Percentiles rank a stretch among this genome's conserved stretches.
Conservation (phyloP, 2,797 vertebrate species). For the Intellagama lesueurii region DNA sequence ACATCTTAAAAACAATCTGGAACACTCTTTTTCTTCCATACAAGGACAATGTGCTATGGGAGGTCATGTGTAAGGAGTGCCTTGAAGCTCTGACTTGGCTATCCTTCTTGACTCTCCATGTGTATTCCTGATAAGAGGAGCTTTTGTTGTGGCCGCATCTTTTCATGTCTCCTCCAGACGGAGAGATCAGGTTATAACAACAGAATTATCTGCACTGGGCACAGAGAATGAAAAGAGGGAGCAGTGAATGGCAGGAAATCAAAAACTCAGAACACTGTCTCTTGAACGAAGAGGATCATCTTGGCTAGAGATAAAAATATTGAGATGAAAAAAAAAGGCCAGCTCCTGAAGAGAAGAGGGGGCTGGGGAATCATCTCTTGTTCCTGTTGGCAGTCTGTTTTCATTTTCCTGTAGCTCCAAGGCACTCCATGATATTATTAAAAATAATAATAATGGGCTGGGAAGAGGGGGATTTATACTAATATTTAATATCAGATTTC, state of each 20-base stretch:
- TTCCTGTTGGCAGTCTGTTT: constrained; percentile 16
- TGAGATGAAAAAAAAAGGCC: constrained; percentile 30
- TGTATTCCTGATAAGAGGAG: constrained; percentile 53
- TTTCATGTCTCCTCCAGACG: constrained; percentile 60
- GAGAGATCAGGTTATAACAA: constrained; percentile 69
- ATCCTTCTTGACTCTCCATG: constrained; percentile 57
- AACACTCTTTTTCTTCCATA: constrained; percentile 56
- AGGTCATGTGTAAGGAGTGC: constrained; percentile 46
- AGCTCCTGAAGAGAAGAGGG: constrained; percentile 18
- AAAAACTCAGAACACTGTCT: constrained; percentile 68
- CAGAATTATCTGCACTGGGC: constrained; percentile 67
- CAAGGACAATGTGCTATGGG: constrained; percentile 60
- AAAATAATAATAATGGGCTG: too few relatives aligned
- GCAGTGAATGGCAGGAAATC: constrained; percentile 64
- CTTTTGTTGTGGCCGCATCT: constrained; percentile 57
- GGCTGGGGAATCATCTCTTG: neutral
- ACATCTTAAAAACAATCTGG: constrained; percentile 58
- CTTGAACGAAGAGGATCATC: constrained; percentile 60
- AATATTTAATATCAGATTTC: neutral
- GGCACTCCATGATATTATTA: constrained; percentile 24
- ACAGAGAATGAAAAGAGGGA: constrained; percentile 58
- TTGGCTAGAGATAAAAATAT: constrained; percentile 52
- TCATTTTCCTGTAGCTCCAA: constrained; percentile 11
- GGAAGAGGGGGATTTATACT: too few relatives aligned
- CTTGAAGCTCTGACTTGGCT: constrained; percentile 48